A percentile compares a stretch with the other conserved stretches of the same genome.
These are phyloP conservation scores for Enteromius fasciolatus DNA, from an alignment of 2,797 vertebrate species.

Conservation along the genomic window DNA sequence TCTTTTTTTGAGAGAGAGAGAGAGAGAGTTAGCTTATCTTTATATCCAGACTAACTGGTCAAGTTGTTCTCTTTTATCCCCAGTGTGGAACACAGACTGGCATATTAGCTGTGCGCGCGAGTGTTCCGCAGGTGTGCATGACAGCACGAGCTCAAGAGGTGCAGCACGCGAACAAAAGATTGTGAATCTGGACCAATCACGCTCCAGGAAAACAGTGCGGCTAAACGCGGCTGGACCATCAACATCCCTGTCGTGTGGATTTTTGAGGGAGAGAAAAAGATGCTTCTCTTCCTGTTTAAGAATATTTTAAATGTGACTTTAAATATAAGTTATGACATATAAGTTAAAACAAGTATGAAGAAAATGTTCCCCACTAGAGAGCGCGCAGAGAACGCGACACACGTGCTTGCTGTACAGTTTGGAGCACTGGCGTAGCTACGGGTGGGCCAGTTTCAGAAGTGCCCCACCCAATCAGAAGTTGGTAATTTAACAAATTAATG, in stretches of 20 bases:
- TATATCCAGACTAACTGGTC: constrained; percentile 18
- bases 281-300: neutral
- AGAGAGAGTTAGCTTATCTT: neutral
- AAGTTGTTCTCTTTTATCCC: constrained; percentile 13
- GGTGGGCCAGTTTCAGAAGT: too few relatives aligned
- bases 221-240: neutral
- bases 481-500: too few relatives aligned
- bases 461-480: too few relatives aligned
- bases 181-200: constrained; percentile 35
- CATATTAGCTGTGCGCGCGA: constrained; percentile 27
- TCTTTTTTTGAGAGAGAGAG: neutral
- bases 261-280: too few relatives aligned
- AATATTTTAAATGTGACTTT: neutral
- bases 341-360: neutral
- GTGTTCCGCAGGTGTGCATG: constrained; percentile 59
- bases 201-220: constrained; percentile 52
- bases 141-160: constrained; percentile 50
- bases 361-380: constrained; percentile 14
- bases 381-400: neutral
- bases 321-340: neutral
- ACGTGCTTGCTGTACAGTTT: neutral
- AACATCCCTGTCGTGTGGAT: too few relatives aligned
- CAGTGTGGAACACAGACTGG: neutral
- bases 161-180: constrained; percentile 19
- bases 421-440: neutral